A percentile compares a stretch with the other conserved stretches of the same genome.
These are phyloP conservation scores for Cosmopolites sordidus DNA, from an alignment of 2,888 invertebrate genomes.

Conservation along the genomic window DNA sequence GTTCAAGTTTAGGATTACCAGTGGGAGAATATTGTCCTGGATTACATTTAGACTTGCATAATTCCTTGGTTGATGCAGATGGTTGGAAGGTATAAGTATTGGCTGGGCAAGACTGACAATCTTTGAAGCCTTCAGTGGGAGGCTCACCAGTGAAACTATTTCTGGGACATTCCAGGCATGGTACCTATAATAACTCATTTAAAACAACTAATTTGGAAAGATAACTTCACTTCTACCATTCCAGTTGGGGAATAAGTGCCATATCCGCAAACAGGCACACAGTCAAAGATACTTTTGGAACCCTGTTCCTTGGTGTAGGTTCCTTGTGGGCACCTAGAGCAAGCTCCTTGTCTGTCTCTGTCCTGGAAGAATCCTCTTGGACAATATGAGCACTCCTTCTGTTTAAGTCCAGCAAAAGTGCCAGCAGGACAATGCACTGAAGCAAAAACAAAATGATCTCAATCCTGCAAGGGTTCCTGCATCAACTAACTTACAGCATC, in stretches of 20 bases:
- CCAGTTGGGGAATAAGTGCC: constrained; percentile 95
- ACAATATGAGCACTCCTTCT: constrained; percentile 87
- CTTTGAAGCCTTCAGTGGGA: constrained; percentile 85
- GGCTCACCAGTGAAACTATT: constrained; percentile 87
- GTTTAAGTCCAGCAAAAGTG: constrained; percentile 85
- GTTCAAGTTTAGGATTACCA: constrained; percentile 49
- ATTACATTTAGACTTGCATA: constrained; percentile 82
- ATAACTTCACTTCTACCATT: constrained; percentile 49
- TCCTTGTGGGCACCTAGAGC: constrained; percentile 85
- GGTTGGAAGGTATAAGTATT: constrained; percentile 88
- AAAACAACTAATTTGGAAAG: neutral
- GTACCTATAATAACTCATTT: constrained; percentile 47
- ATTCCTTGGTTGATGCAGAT: constrained; percentile 76
- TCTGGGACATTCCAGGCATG: constrained; percentile 89
- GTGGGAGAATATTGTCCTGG: constrained; percentile 90
- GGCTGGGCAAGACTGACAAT: constrained; percentile 88
- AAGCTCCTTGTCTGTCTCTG: constrained; percentile 82
- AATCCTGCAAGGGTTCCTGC: too few relatives aligned
- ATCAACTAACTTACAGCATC: constrained; percentile 78
- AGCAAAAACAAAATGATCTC: too few relatives aligned
- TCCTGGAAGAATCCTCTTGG: constrained; percentile 92
- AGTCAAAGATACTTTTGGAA: constrained; percentile 79
- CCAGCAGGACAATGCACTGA: constrained; percentile 95
- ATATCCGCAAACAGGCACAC: constrained; percentile 91
- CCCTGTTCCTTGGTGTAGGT: constrained; percentile 90